A percentile compares a stretch with the other conserved stretches of the same genome.
Conservation (phyloP, 1,140 invertebrate species). For the Drosophila lacteicornis region DNA sequence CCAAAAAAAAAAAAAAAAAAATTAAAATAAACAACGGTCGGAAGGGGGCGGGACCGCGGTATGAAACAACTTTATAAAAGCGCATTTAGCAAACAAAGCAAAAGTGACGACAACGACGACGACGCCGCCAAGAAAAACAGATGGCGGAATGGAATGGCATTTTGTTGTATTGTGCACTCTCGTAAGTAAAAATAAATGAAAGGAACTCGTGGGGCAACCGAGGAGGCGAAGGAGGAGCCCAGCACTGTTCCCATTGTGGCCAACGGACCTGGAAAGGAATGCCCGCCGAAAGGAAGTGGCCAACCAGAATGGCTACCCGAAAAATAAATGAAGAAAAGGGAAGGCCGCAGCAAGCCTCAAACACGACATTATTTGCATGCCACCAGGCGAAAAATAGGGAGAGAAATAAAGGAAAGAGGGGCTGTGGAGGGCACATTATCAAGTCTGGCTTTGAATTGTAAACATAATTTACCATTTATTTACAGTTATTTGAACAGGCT, state of each 20-base stretch:
- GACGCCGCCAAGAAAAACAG: slow-evolving; percentile 62
- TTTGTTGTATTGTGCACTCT: slow-evolving; percentile 60
- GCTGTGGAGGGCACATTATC: neutral
- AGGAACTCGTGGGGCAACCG: slow-evolving; percentile 6
- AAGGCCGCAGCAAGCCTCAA: neutral
- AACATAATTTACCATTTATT: slow-evolving; percentile 34
- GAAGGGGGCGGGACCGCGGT: slow-evolving; percentile 21
- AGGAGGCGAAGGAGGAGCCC: slow-evolving; percentile 1
- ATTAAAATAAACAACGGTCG: slow-evolving; percentile 13
- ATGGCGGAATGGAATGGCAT: slow-evolving; percentile 74
- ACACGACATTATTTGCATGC: slow-evolving; percentile 42
- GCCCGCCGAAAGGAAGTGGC: slow-evolving; percentile 62
- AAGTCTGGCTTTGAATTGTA: slow-evolving; percentile 25
- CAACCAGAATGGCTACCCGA: slow-evolving; percentile 29
- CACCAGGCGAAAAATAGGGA: slow-evolving; percentile 29
- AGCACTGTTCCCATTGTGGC: slow-evolving; percentile 58
- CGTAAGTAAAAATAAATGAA: slow-evolving; percentile 32
- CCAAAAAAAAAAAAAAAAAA: slow-evolving; percentile 29
- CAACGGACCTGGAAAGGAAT: slow-evolving; percentile 63
- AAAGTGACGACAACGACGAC: slow-evolving; percentile 54
- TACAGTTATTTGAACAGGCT: neutral
- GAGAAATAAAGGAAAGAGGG: neutral
- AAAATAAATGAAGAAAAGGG: slow-evolving; percentile 39
- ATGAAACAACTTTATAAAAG: slow-evolving; percentile 69
- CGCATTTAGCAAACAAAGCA: slow-evolving; percentile 79